Conservation (phyloP, 30 jellyfish, hydroid and myxozoan species). For the Aurelia aurita complex sp. Pacific region DNA sequence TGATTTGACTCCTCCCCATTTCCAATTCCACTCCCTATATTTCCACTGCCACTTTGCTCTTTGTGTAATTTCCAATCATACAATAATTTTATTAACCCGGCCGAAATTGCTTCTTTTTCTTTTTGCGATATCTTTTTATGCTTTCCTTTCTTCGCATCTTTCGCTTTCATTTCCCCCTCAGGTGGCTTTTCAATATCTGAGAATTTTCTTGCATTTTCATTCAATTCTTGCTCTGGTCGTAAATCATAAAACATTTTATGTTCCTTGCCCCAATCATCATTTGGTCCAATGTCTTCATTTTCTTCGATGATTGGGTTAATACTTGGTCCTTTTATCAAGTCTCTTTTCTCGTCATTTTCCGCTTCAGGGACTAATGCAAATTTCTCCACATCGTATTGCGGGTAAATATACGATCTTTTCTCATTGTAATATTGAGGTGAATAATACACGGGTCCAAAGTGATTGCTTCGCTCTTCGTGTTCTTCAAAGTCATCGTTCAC, state of each 20-base stretch:
- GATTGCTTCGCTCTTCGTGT: neutral
- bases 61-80: slow-evolving; percentile 85
- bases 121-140: slow-evolving; percentile 46
- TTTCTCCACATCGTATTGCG: slow-evolving; percentile 48
- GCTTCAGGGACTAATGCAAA: slow-evolving; percentile 53
- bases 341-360: slow-evolving; percentile 51
- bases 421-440: slow-evolving; percentile 32
- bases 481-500: slow-evolving; percentile 58
- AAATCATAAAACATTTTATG: slow-evolving; percentile 7
- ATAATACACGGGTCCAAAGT: slow-evolving; percentile 1
- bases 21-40: slow-evolving; percentile 37
- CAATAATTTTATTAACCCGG: slow-evolving; percentile 74
- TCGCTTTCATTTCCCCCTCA: neutral
- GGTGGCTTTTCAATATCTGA: slow-evolving; percentile 25
- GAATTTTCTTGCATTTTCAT: slow-evolving; percentile 37
- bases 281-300: slow-evolving; percentile 29
- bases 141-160: slow-evolving; percentile 15
- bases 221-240: slow-evolving; percentile 30
- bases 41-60: slow-evolving; percentile 38
- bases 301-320: slow-evolving; percentile 77
- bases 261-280: slow-evolving; percentile 18
- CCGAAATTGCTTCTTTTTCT: slow-evolving; percentile 81
- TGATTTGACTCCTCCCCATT: neutral
- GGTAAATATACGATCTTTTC: slow-evolving; percentile 61
- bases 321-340: slow-evolving; percentile 90